Evolutionary conservation across 2,888 invertebrate genomes (phyloP), one percentile per base, ranked within the genome.

Genomic region (Protodeltote pygarga): DNA sequence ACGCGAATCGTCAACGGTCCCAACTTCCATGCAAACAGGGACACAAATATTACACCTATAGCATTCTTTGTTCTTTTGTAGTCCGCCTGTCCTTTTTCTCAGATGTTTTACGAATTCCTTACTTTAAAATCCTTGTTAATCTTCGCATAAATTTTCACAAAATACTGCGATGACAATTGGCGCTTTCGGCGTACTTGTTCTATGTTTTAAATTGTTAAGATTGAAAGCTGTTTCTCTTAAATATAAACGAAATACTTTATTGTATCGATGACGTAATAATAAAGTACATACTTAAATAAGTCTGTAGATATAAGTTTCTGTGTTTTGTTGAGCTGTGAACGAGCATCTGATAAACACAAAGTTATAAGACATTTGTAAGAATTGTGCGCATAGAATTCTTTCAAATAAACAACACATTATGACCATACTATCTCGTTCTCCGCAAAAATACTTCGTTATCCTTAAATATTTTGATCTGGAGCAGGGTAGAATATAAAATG

Each of bases 41-140:
- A 19, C 44, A 44, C 63, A 49, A 53, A 66, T 51, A 38, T 44
- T 47, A 55, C 51, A 46, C 47, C 51, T 32, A 61, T 54, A 34
- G 46, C 46, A 21, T 57, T 29, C 44, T 65, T 65, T 65, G 66
- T 63, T 66, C 64, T 66, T 57, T 61, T 64, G 49, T 64, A 42
- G 14, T 44, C 46, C 40, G 35, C 32, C 32, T 31, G 42, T 50
- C 48, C 41, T 41, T 40, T 49, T 33, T 51, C 53, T 46, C 40
- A 42, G 48, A 47, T 37, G 38, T 51, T 57, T 57, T 38, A 13
- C 27, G 46, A 47, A 55, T 44, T 29, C 50, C 47, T 54, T 61
- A 31, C 23, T 48, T 49, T 66, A 58, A 66, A 58, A 67, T 58
- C 53, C 47, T 48, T 52, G 58, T 48, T 61, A 64, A 67, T 66